Percentiles rank a stretch among this genome's conserved stretches.
Conservation (phyloP, 2,113 vertebrate species). For the Nothobranchius kuhntae region DNA sequence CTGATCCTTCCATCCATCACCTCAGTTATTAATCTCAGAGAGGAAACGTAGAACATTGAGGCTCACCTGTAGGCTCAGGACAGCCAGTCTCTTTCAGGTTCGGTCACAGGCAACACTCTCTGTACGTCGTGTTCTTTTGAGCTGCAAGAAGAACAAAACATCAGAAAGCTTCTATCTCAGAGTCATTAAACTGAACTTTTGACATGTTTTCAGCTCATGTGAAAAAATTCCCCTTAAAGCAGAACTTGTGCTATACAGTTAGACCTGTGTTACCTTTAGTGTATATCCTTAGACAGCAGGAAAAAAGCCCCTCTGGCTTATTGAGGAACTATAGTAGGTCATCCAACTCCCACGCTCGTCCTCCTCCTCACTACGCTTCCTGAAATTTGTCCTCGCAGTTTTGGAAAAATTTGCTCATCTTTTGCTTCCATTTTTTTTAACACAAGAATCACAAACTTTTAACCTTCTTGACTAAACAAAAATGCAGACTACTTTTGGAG, state of each 20-base stretch:
- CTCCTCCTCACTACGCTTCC: background rate
- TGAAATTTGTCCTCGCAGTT: background rate
- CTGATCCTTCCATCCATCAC: constrained; percentile 32
- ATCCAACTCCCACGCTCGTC: background rate
- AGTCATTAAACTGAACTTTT: constrained; percentile 3
- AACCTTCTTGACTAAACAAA: background rate
- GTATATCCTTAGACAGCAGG: background rate
- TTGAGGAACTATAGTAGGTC: background rate
- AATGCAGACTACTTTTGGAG: background rate
- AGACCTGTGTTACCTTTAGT: background rate
- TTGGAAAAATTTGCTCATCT: background rate
- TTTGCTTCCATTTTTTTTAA: background rate
- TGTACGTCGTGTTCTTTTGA: constrained; percentile 36
- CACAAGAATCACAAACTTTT: background rate
- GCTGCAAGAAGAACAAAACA: constrained; percentile 40
- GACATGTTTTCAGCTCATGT: background rate
- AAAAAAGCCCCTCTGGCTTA: background rate
- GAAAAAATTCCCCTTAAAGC: background rate
- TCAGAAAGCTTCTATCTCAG: constrained; percentile 1
- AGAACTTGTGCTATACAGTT: constrained; percentile 4
- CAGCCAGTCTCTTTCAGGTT: constrained; percentile 27
- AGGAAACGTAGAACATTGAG: constrained; percentile 26
- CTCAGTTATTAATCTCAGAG: constrained; percentile 21
- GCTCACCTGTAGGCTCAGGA: constrained; percentile 59
- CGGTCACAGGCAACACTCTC: constrained; percentile 20